phyloP scores from a whole-genome alignment of 2,797 vertebrate genomes.

The Periparus ater region DNA sequence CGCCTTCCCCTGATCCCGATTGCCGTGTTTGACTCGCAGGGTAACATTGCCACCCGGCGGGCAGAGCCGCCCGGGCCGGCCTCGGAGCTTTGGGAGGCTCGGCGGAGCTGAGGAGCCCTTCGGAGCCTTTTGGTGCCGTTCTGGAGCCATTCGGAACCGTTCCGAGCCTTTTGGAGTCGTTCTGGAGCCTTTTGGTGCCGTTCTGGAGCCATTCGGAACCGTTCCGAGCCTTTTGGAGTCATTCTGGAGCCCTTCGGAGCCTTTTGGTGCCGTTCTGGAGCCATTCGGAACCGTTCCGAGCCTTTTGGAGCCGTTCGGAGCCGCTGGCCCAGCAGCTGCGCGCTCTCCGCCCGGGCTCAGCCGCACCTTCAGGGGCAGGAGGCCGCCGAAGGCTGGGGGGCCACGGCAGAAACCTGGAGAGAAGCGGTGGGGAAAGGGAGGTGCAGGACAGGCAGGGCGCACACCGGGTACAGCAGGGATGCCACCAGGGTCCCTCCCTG shows the following conservation, averaged over 20 bases:
- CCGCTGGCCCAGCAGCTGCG: no score
- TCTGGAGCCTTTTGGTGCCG: no score
- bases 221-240: no score
- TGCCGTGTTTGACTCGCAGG: not conserved
- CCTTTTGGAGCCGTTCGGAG: not conserved
- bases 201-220: no score
- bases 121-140: no score
- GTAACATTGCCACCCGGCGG: constrained; percentile 64
- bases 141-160: no score
- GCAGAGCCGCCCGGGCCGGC: not conserved
- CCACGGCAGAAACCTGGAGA: not conserved
- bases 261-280: no score
- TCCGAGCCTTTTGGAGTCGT: no score
- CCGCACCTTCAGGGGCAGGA: no score
- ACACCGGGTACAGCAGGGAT: not conserved
- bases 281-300: not conserved
- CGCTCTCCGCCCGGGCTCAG: no score
- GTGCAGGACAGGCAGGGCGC: not conserved
- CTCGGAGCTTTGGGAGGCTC: not conserved
- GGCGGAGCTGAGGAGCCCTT: not conserved
- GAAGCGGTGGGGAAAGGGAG: not conserved
- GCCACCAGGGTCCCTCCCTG: rapidly evolving
- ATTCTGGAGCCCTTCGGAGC: no score
- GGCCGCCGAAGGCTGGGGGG: not conserved
- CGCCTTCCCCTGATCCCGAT: rapidly evolving